Evolutionary conservation across 2,888 invertebrate species (phyloP), one percentile per base, ranked within the genome.

Genomic region (Diarsia dahlii): DNA sequence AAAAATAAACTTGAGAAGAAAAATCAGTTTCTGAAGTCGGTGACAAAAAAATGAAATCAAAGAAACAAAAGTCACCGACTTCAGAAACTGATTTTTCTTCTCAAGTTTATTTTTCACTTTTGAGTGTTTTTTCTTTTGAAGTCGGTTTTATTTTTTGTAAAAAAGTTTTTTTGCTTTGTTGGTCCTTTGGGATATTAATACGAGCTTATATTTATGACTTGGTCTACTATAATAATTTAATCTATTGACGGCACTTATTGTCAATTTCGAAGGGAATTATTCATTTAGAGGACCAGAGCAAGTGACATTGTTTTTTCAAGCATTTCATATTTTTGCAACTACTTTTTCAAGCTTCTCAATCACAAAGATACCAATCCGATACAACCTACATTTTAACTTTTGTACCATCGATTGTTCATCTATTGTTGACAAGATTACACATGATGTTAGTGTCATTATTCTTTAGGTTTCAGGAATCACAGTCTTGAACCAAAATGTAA

Each of bases 81-180:
- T n/a, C n/a, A n/a, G n/a, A n/a, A n/a, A n/a, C n/a, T n/a, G n/a
- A n/a, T n/a, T n/a, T n/a, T n/a, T n/a, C n/a, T n/a, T n/a, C n/a
- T n/a, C n/a, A n/a, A n/a, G n/a, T n/a, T n/a, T n/a, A n/a, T n/a
- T n/a, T n/a, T n/a, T n/a, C n/a, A n/a, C n/a, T n/a, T n/a, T n/a
- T 75, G 52, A n/a, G n/a, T n/a, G n/a, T n/a, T n/a, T n/a, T n/a
- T n/a, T n/a, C n/a, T n/a, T n/a, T n/a, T n/a, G n/a, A n/a, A n/a
- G n/a, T n/a, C n/a, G n/a, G n/a, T n/a, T n/a, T n/a, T n/a, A n/a
- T n/a, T n/a, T n/a, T n/a, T n/a, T n/a, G n/a, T n/a, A n/a, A n/a
- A n/a, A n/a, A n/a, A n/a, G n/a, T n/a, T n/a, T 28, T 66, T 76
- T 60, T 62, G 13, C n/a, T 12, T 64, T 46, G 34, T 46, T 48